Conservation (phyloP, 2,888 invertebrate genomes). For the Orthosia gracilis region DNA sequence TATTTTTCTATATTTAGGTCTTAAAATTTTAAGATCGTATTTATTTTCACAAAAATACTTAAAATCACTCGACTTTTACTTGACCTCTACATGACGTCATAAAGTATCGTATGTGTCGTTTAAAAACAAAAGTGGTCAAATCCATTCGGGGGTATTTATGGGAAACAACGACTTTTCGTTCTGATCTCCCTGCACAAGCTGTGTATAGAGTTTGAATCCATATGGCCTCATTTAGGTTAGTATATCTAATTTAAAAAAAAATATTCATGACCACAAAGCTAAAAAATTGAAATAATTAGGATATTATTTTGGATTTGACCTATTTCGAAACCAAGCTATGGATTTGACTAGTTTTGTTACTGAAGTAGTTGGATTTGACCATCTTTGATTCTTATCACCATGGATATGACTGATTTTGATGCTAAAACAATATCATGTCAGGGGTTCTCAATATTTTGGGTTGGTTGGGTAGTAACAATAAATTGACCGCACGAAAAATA, state of each 20-base stretch:
- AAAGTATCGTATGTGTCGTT: too few species aligned
- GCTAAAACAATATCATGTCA: slow-evolving; percentile 32
- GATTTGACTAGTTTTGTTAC: slow-evolving; percentile 34
- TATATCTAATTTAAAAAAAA: slow-evolving; percentile 9
- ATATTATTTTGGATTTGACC: slow-evolving; percentile 17
- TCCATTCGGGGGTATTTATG: too few species aligned
- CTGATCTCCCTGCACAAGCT: slow-evolving; percentile 6
- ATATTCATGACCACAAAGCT: background rate
- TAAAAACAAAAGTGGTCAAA: too few species aligned
- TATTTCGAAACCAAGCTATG: slow-evolving; percentile 36
- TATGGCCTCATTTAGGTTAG: slow-evolving; percentile 12
- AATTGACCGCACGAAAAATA: too few species aligned
- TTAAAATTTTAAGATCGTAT: too few species aligned
- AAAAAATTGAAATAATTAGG: slow-evolving; percentile 10
- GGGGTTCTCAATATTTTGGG: slow-evolving; percentile 35
- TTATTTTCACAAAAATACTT: too few species aligned
- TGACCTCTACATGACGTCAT: too few species aligned
- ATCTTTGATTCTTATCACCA: slow-evolving; percentile 20
- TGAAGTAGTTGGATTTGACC: slow-evolving; percentile 28
- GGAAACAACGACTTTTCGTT: too few species aligned
- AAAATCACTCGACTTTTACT: too few species aligned
- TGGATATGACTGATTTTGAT: slow-evolving; percentile 35
- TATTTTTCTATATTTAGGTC: too few species aligned
- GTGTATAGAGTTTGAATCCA: slow-evolving; percentile 8
- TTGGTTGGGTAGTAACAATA: slow-evolving; percentile 25